Evolutionary conservation across 2,888 invertebrate species (phyloP), one percentile per base, ranked within the genome.

Genomic region (Hofmannophila pseudospretella): DNA sequence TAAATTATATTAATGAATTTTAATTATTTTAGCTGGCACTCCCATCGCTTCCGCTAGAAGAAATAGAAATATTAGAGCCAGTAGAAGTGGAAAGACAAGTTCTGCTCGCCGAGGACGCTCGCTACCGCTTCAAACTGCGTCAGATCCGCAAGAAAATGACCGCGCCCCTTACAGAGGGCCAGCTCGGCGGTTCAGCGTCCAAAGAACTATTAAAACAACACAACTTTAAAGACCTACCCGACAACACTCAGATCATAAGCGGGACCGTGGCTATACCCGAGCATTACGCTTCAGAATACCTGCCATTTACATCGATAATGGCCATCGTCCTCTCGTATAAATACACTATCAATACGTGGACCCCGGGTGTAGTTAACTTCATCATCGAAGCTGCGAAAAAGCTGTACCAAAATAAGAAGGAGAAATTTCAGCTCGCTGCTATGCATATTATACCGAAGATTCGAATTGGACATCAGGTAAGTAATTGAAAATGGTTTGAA

Each of bases 321-420:
- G 89, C 90, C 0, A 73, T 88, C 1, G 89, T 90, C 0, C 88
- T 90, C 4, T 89, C 90, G 0, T 88, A 89, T 44, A 92, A 91
- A 51, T 90, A 89, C 46, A 47, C 77, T 0, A 75, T 90, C 1
- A 71, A 86, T 19, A 88, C 91, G 0, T 92, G 92, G 92, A 88
- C 88, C 1, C 39, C 61, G 0, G 86, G 88, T 0, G 80, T 92
- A 0, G 86, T 92, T 0, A 89, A 90, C 51, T 91, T 90, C 51
- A 78, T 90, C 0, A 57, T 90, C 8, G 80, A 88, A 7, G 84
- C 88, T 0, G 78, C 80, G 0, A 68, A 66, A 39, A 70, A 84
- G 43, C 58, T 81, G 64, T 58, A 84, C 58, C 42, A 75, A 9
- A 74, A 88, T 32, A 85, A 82, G 46, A 54, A 57, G 37, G 62